These are phyloP conservation scores for Barbus barbus DNA, from an alignment of 2,113 vertebrate species.

Conservation along the genomic window DNA sequence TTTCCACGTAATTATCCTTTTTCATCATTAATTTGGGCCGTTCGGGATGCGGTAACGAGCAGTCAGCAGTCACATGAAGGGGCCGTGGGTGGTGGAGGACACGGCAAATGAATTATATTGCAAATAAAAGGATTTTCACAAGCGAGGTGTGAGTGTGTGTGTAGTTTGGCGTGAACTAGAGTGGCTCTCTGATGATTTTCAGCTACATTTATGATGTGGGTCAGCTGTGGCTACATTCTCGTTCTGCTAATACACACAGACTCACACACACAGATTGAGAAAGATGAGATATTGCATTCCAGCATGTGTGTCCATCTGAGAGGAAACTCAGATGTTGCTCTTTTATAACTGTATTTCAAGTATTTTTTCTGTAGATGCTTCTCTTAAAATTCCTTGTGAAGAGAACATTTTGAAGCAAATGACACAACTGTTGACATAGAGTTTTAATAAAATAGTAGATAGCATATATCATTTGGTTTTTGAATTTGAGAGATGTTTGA, in stretches of 20 bases:
- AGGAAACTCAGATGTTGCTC: background rate
- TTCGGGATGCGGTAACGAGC: constrained; percentile 27
- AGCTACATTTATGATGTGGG: constrained; percentile 6
- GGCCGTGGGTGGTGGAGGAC: constrained; percentile 8
- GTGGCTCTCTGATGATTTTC: constrained; percentile 19
- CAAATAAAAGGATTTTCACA: constrained; percentile 20
- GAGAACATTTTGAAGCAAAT: background rate
- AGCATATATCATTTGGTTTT: background rate
- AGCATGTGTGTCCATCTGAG: background rate
- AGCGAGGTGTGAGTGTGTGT: background rate
- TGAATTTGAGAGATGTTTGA: background rate
- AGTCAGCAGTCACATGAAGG: constrained; percentile 9
- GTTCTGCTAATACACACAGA: constrained; percentile 11
- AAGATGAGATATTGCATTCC: background rate
- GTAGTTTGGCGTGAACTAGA: background rate
- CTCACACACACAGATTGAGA: background rate
- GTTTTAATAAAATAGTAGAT: background rate
- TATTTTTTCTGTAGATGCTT: background rate
- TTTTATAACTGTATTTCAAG: background rate
- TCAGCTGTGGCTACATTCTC: background rate
- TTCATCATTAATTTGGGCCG: constrained; percentile 30
- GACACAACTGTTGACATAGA: background rate
- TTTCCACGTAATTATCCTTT: constrained; percentile 38
- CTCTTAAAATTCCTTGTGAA: background rate
- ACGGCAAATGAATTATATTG: constrained; percentile 4